Base-by-base conservation (phyloP, 2,797 vertebrate species). In the Falco peregrinus region DNA sequence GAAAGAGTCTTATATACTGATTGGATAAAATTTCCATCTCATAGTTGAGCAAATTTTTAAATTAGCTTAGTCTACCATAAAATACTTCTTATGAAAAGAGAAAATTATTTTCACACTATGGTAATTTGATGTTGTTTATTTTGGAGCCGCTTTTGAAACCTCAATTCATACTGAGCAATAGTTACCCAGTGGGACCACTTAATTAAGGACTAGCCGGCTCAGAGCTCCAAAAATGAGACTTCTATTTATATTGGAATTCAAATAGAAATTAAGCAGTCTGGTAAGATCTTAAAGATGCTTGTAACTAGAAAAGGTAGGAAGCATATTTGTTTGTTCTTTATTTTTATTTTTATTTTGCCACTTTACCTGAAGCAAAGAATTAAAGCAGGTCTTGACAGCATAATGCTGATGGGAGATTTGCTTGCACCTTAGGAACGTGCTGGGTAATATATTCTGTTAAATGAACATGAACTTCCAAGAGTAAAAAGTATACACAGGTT, bases 31-130 rank as follows among this genome's bases (percentile, higher is more conserved):
- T 75, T 95, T 96, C 69, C 45, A 37, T 75, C 47, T 81, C 24
- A 54, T 57, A 79, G 39, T 70, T 67, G 31, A 87, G 14, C 7
- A 71, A 59, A 89, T 87, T 92, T 96, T 96, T 71, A 97, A 75
- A 94, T 93, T 78, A 64, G 11, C 68, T 67, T 70, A 59, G 10
- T 77, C 71, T 89, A 8, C 41, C 5, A 45, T 80, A n/a, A 87
- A 83, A 83, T 87, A 45, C 9, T 90, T 90, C 82, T 94, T 63
- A 73, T 50, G 39, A 87, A 92, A 93, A 41, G 24, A 51, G 12
- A 86, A 86, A 59, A 84, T 57, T 5, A 56, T 64, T 95, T 94
- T 92, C 77, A 80, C 33, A 17, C 48, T 67, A 50, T 47, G 53
- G 29, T 81, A 71, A 86, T 90, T 96, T 86, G 16, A 53, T 71